A percentile compares a stretch with the other conserved stretches of the same genome.
phyloP scores from a whole-genome alignment of 2,113 vertebrate species.

The Apaloderma vittatum region DNA sequence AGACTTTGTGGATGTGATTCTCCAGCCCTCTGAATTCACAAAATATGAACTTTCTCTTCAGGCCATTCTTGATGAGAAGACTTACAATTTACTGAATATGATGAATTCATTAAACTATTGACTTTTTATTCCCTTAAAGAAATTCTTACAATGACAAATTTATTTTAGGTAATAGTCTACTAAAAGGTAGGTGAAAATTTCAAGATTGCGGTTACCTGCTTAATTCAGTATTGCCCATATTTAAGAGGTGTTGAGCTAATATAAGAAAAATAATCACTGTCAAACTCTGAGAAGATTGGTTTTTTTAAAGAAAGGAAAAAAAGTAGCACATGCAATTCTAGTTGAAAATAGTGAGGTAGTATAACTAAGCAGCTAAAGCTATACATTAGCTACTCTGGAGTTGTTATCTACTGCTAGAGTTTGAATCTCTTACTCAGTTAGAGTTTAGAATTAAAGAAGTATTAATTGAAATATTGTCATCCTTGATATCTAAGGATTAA shows the following conservation, averaged over 20 bases:
- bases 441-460: background rate
- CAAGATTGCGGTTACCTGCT: background rate
- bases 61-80: background rate
- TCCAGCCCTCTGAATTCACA: background rate
- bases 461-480: background rate
- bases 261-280: background rate
- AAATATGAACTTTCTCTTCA: background rate
- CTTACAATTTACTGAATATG: background rate
- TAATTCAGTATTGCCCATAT: background rate
- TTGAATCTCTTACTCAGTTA: background rate
- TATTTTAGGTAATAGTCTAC: background rate
- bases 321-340: background rate
- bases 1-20: background rate
- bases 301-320: background rate
- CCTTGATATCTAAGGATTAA: background rate
- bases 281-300: background rate
- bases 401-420: background rate
- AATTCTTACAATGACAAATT: background rate
- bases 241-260: background rate
- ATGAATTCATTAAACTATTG: background rate
- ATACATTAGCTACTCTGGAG: background rate
- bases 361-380: background rate
- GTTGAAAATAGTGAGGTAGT: background rate
- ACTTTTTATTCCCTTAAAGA: background rate
- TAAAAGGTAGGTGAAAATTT: background rate